Evolutionary conservation across 2,888 invertebrate genomes (phyloP), one percentile per base, ranked within the genome.

Genomic region (Lucinisca nassula): DNA sequence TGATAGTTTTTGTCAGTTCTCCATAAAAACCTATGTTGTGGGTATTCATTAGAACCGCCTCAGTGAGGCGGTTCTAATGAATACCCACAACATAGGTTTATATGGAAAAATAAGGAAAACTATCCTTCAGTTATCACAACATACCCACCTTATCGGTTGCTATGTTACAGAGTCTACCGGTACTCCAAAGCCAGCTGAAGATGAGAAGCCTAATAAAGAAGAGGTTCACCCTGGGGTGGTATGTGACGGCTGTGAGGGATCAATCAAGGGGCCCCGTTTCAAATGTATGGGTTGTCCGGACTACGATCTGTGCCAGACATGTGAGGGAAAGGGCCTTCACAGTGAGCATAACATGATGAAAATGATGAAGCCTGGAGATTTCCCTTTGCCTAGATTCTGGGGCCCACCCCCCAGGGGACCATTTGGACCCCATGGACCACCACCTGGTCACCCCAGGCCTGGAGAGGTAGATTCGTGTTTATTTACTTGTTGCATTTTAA

Each of bases 271-370:
- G 0, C 97, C 97, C 92, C 97, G 99, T 21, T 99, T 98, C 97
- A 98, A 98, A 96, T 99, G 99, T 95, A 96, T 98, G 30, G 97
- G 97, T 80, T 99, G 99, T 93, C 96, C 97, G 0, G 98, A 99
- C 95, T 99, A 96, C 95, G 98, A 99, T 96, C 97, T 99, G 80
- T 99, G 99, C 95, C 96, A 97, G 21, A 95, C 95, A 0, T 99
- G 99, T 95, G 98, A 98, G 96, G 95, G 96, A 0, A 97, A 97
- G 8, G 94, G 95, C 14, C 93, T 97, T 73, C 98, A 99, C 95
- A 95, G 97, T 2, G 83, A 87, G 17, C 89, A 99, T 95, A 97
- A 97, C 94, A 98, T 98, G 98, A 96, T 98, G 77, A 98, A 98
- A 74, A 97, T 98, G 83, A 91, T 88, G 61, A 88, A 87, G 17